Evolutionary conservation across 2,888 invertebrate genomes (phyloP), one percentile per base, ranked within the genome.

Genomic region (Cheilosia soror): DNA sequence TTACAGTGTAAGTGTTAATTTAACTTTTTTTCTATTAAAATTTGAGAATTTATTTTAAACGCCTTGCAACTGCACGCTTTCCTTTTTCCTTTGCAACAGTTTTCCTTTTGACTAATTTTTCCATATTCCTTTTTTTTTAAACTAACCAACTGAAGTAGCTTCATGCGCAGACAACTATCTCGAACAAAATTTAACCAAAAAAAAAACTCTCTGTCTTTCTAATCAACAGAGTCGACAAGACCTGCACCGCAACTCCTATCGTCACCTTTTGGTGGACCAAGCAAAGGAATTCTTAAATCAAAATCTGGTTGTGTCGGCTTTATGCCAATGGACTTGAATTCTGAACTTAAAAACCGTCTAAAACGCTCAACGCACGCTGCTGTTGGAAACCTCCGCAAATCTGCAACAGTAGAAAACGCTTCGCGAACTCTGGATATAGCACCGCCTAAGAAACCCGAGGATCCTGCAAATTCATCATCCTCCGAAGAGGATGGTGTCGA

Each of bases 281-380:
- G 88, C 2, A 90, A 89, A 77, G 89, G 91, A 81, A 91, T 92
- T 60, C 86, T 91, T 5, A 92, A 92, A 88, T 90, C 91, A 0
- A 88, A 92, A 88, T 89, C 90, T 25, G 89, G 89, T 37, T 88
- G 90, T 73, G 90, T 90, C 71, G 89, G 91, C 86, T 88, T 92
- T 37, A 91, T 92, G 90, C 92, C 92, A 57, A 89, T 89, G 72
- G 92, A 92, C 88, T 88, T 92, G 37, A 92, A 89, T 88, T 90
- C 92, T 1, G 92, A 92, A 87, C 88, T 92, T 1, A 92, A 92
- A 88, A 92, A 90, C 86, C 92, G 92, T 15, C 87, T 92, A 4
- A 90, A 91, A 73, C 90, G 91, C 63, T 92, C 92, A 55, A 90
- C 91, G 0, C 90, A 92, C 77, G 91, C 92, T 0, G 89, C 92